Evolutionary conservation across 2,888 invertebrate genomes (phyloP).

Genomic region (Drosophila infuscata): DNA sequence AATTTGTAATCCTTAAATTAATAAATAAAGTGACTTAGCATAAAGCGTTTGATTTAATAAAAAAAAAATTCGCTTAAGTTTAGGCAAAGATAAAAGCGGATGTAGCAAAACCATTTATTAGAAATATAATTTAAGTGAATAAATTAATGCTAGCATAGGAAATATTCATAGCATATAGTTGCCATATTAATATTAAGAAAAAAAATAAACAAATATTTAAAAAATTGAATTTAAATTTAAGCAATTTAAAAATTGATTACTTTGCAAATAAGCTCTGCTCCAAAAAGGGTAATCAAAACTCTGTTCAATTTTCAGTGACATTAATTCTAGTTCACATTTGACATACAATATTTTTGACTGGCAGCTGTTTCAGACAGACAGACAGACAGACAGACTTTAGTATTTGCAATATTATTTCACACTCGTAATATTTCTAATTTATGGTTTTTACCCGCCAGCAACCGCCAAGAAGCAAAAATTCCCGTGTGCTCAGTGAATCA

Average conservation of each 20-base stretch:
- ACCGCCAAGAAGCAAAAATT: constrained; percentile 35
- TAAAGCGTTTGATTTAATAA: too few relatives aligned
- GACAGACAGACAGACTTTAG: background rate
- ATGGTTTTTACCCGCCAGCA: constrained; percentile 6
- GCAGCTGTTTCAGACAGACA: background rate
- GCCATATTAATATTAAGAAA: background rate
- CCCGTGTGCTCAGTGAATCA: constrained; percentile 58
- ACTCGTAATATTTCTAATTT: constrained; percentile 39
- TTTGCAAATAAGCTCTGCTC: background rate
- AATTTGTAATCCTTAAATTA: too few relatives aligned
- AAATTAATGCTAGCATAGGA: too few relatives aligned
- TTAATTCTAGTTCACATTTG: constrained; percentile 70
- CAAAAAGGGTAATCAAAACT: constrained; percentile 1
- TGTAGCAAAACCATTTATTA: too few relatives aligned
- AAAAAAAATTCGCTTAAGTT: too few relatives aligned
- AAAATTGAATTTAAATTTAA: background rate
- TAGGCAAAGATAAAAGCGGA: too few relatives aligned
- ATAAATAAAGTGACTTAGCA: too few relatives aligned
- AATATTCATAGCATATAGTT: background rate
- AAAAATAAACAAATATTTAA: background rate
- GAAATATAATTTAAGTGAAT: too few relatives aligned
- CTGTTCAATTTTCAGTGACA: background rate
- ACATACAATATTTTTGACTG: constrained; percentile 62
- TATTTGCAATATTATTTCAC: constrained; percentile 49
- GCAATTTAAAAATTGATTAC: background rate